Evolutionary conservation across 2,888 invertebrate genomes (phyloP).

Genomic region (Pandemis heparana): DNA sequence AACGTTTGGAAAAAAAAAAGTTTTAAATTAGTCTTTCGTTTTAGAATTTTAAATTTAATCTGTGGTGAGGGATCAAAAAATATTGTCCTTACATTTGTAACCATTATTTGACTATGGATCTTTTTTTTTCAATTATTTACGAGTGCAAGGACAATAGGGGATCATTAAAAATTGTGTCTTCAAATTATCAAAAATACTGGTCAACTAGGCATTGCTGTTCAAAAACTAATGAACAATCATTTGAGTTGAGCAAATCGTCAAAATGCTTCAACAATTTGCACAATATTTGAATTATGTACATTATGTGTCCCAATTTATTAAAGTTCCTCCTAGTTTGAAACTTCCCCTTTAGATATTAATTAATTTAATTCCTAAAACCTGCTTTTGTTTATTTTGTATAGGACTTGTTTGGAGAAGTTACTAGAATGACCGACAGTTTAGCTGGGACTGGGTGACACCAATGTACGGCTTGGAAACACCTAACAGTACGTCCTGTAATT

Average conservation of each 20-base stretch:
- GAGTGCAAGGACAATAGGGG: slow-evolving; percentile 23
- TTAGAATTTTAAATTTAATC: slow-evolving; percentile 51
- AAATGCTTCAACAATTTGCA: not conserved
- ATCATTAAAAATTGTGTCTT: slow-evolving; percentile 13
- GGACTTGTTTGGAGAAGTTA: no score
- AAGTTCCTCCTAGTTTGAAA: no score
- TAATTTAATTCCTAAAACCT: no score
- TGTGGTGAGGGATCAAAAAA: slow-evolving; percentile 37
- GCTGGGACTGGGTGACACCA: no score
- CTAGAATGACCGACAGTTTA: no score
- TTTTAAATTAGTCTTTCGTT: slow-evolving; percentile 64
- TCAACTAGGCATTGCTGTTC: slow-evolving; percentile 10
- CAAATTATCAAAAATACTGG: slow-evolving; percentile 14
- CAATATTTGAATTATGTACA: not conserved
- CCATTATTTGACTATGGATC: not conserved
- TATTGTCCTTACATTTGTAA: slow-evolving; percentile 21
- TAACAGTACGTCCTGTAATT: no score
- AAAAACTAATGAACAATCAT: slow-evolving; percentile 14
- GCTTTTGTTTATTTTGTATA: no score
- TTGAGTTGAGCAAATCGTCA: slow-evolving; percentile 2
- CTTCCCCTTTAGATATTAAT: no score
- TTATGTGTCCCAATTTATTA: not conserved
- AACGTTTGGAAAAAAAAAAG: slow-evolving; percentile 69
- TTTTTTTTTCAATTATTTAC: slow-evolving; percentile 29
- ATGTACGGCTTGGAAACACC: no score